Percentiles rank a stretch among this genome's conserved stretches.
phyloP scores from a whole-genome alignment of 2,888 invertebrate genomes.

The Hypsopygia costalis region DNA sequence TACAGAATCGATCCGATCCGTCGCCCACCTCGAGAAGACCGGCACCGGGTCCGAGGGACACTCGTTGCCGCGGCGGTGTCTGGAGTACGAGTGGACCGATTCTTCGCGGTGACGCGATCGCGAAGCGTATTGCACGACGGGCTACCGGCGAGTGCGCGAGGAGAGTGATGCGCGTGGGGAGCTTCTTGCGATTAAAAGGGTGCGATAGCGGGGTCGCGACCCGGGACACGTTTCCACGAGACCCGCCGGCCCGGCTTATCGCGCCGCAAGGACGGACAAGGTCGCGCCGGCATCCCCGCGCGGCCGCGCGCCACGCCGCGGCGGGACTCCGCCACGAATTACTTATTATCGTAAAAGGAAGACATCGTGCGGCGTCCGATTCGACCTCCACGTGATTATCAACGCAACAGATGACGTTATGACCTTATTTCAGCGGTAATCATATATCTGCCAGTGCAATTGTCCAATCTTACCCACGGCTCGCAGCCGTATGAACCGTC shows the following conservation, averaged over 20 bases:
- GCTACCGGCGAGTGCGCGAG: conserved; percentile 37
- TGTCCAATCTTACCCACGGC: too few species aligned
- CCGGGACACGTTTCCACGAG: conserved; percentile 51
- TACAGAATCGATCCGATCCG: not conserved
- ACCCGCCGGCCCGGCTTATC: conserved; percentile 45
- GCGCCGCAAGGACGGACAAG: conserved; percentile 64
- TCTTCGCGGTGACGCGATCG: conserved; percentile 2
- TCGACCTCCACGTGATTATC: conserved; percentile 45
- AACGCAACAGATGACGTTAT: conserved; percentile 23
- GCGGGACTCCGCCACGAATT: not conserved
- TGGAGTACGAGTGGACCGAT: too few species aligned
- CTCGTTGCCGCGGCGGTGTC: conserved; percentile 7
- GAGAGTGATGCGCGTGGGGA: conserved; percentile 44
- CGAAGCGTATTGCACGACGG: not conserved
- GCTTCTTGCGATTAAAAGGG: conserved; percentile 54
- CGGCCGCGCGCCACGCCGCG: conserved; percentile 7
- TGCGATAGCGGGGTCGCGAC: conserved; percentile 63
- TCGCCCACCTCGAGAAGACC: conserved; percentile 9
- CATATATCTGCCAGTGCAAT: too few species aligned
- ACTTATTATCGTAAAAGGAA: conserved; percentile 3
- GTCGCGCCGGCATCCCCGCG: conserved; percentile 45
- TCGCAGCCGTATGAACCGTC: too few species aligned
- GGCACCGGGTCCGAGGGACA: conserved; percentile 12
- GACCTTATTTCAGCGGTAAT: conserved; percentile 24
- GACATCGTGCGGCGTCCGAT: conserved; percentile 31